These are phyloP conservation scores for Nomia melanderi DNA, from an alignment of 1,140 invertebrate genomes.

Conservation along the genomic window DNA sequence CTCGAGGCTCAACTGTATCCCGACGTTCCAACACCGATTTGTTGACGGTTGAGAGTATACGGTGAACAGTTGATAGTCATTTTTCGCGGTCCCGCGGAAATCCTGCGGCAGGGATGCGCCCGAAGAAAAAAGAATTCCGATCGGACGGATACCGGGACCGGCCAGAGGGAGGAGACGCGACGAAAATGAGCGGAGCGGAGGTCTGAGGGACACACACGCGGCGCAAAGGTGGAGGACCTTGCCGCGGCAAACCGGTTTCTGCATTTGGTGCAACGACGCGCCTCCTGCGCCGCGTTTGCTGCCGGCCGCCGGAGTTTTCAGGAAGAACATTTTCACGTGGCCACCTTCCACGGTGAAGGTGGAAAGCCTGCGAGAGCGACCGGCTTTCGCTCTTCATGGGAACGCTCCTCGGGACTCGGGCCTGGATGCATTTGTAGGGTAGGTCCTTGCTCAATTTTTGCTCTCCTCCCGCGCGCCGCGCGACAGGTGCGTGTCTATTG, in stretches of 20 bases:
- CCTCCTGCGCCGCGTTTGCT: slow-evolving; percentile 11
- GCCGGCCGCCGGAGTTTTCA: slow-evolving; percentile 51
- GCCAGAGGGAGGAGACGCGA: slow-evolving; percentile 17
- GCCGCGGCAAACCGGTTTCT: slow-evolving; percentile 64
- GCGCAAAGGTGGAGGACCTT: slow-evolving; percentile 55
- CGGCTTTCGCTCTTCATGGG: slow-evolving; percentile 25
- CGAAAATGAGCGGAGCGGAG: slow-evolving; percentile 29
- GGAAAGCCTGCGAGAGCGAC: background rate
- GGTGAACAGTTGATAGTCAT: background rate
- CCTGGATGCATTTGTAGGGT: slow-evolving; percentile 19
- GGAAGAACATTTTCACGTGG: slow-evolving; percentile 32
- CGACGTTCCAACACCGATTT: too few relatives aligned
- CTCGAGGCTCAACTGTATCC: too few relatives aligned
- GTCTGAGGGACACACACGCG: slow-evolving; percentile 40
- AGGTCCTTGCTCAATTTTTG: slow-evolving; percentile 4
- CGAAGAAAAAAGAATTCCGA: slow-evolving; percentile 28
- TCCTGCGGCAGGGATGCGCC: slow-evolving; percentile 26
- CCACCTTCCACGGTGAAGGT: slow-evolving; percentile 1
- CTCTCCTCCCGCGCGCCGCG: background rate
- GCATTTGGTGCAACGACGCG: slow-evolving; percentile 59
- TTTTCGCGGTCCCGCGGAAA: too few relatives aligned
- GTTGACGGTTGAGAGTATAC: too few relatives aligned
- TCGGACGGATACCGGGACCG: slow-evolving; percentile 22
- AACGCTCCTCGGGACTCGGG: background rate
- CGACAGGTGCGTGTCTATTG: background rate